Conservation (phyloP, 2,888 invertebrate genomes). For the Drosophila paranaensis region DNA sequence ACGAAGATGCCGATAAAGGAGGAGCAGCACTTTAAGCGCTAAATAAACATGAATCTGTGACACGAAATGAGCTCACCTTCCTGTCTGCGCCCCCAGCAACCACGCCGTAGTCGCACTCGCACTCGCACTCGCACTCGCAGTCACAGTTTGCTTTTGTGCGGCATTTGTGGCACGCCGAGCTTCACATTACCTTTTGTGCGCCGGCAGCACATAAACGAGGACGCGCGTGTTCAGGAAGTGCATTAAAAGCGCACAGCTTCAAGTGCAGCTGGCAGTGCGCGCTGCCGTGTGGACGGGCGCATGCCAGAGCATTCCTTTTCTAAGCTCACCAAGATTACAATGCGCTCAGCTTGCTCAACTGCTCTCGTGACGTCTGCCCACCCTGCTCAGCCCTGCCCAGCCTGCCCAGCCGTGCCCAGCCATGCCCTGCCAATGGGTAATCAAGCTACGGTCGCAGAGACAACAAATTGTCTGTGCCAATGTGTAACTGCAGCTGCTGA, state of each 20-base stretch:
- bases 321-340: slow-evolving; percentile 1
- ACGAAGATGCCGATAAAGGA: slow-evolving; percentile 8
- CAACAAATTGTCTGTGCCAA: not conserved
- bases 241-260: slow-evolving; percentile 51
- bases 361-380: not conserved
- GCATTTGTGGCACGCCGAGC: slow-evolving; percentile 22
- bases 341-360: not conserved
- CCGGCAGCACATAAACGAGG: not conserved
- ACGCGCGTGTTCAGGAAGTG: slow-evolving; percentile 58
- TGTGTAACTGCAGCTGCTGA: not conserved
- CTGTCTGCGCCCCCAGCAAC: not conserved
- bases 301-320: slow-evolving; percentile 5
- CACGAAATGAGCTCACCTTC: slow-evolving; percentile 56
- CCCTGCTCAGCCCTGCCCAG: not conserved
- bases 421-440: not conserved
- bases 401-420: not conserved
- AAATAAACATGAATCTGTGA: slow-evolving; percentile 50
- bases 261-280: slow-evolving; percentile 8
- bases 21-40: slow-evolving; percentile 25
- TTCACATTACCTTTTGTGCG: slow-evolving; percentile 28
- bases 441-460: not conserved
- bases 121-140: not conserved
- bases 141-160: slow-evolving; percentile 32
- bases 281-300: slow-evolving; percentile 1
- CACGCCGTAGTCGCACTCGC: not conserved